Percentiles rank a stretch among this genome's conserved stretches.
Conservation (phyloP, 2,888 invertebrate genomes). For the Periphyllus acericola region DNA sequence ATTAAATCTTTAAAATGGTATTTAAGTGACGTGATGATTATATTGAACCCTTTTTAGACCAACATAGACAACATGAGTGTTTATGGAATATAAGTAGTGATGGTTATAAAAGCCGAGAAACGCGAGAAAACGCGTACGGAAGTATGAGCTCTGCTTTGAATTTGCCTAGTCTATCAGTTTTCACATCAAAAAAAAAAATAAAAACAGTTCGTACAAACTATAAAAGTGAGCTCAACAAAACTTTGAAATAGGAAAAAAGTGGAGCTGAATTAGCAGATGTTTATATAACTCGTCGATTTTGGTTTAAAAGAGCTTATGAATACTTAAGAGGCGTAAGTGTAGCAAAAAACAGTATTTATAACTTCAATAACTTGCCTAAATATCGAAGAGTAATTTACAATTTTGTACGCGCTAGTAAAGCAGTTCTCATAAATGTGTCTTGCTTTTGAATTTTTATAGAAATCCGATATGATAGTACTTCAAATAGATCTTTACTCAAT, state of each 20-base stretch:
- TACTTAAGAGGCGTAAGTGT: slow-evolving; percentile 35
- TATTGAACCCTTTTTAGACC: slow-evolving; percentile 25
- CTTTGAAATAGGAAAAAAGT: too few species aligned
- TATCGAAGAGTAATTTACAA: slow-evolving; percentile 33
- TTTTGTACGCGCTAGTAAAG: slow-evolving; percentile 25
- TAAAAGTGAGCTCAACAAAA: too few species aligned
- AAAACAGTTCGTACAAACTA: too few species aligned
- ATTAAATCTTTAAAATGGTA: background rate
- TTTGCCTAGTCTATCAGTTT: too few species aligned
- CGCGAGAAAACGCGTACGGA: too few species aligned
- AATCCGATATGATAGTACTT: background rate
- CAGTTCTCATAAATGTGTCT: background rate
- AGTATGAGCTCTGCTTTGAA: too few species aligned
- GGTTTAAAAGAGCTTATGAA: too few species aligned
- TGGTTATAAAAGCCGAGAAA: too few species aligned
- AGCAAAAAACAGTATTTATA: slow-evolving; percentile 20
- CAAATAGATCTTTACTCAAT: slow-evolving; percentile 17
- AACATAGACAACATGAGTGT: slow-evolving; percentile 12
- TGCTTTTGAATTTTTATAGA: slow-evolving; percentile 16
- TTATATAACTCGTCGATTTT: too few species aligned
- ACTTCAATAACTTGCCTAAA: background rate
- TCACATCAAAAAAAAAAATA: too few species aligned
- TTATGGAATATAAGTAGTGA: too few species aligned
- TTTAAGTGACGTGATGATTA: slow-evolving; percentile 12
- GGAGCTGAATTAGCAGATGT: too few species aligned